Evolutionary conservation across 2,113 vertebrate species (phyloP).

Genomic region (Arizona elegans): DNA sequence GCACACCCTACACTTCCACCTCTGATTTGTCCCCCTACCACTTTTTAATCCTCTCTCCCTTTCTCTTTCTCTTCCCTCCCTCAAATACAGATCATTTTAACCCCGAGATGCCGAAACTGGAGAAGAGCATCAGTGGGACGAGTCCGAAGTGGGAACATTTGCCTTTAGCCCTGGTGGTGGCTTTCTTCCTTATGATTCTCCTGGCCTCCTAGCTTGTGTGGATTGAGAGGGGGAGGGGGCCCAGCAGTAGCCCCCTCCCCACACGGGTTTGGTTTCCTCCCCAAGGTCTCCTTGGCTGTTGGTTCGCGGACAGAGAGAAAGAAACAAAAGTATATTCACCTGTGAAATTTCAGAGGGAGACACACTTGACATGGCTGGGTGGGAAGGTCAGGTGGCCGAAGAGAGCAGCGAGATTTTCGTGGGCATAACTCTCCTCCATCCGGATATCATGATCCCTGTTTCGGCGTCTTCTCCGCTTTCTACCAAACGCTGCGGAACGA

Average conservation of each 20-base stretch:
- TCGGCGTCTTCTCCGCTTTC: not conserved
- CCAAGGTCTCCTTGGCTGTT: not conserved
- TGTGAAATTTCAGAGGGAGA: not conserved
- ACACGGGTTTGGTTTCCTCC: not conserved
- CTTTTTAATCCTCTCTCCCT: not conserved
- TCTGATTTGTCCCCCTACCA: not conserved
- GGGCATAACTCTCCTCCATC: not conserved
- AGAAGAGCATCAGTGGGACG: slow-evolving; percentile 96
- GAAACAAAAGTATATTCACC: not conserved
- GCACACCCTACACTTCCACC: not conserved
- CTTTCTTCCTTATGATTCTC: slow-evolving; percentile 83
- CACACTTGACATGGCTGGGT: not conserved
- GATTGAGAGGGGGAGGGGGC: slow-evolving; percentile 3
- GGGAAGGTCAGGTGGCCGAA: not conserved
- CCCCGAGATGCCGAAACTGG: slow-evolving; percentile 87
- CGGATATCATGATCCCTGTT: not conserved
- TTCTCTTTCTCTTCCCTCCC: slow-evolving; percentile 36
- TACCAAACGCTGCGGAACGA: not conserved
- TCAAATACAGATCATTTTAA: slow-evolving; percentile 81
- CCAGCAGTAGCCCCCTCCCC: slow-evolving; percentile 15
- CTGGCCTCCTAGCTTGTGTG: slow-evolving; percentile 84
- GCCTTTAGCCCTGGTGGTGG: slow-evolving; percentile 82
- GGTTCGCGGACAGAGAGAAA: not conserved
- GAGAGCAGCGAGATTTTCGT: not conserved
- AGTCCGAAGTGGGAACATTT: slow-evolving; percentile 90